phyloP scores from a whole-genome alignment of 1,140 invertebrate genomes.

The Bathynomus jamesi region DNA sequence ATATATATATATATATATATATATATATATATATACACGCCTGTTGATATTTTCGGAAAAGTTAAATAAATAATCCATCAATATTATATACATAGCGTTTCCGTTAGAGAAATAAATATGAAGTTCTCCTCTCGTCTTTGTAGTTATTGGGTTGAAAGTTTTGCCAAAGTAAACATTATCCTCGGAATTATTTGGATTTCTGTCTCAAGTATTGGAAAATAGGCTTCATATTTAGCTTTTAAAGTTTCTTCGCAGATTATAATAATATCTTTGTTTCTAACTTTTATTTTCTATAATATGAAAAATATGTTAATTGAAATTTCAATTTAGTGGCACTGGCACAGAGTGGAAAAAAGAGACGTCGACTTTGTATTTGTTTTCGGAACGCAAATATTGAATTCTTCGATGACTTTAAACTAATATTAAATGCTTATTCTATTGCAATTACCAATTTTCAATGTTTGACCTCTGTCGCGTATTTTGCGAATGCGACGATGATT shows the following conservation, averaged over 20 bases:
- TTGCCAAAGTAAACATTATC: neutral
- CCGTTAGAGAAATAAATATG: too few relatives aligned
- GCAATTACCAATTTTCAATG: too few relatives aligned
- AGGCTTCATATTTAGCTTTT: neutral
- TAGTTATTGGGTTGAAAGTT: neutral
- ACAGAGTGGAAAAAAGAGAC: neutral
- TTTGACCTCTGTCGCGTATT: too few relatives aligned
- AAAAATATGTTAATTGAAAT: neutral
- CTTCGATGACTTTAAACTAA: too few relatives aligned
- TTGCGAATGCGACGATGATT: too few relatives aligned
- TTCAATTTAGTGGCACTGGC: neutral
- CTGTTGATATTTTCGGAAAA: neutral
- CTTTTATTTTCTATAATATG: neutral
- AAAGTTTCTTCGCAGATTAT: too few relatives aligned
- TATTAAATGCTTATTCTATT: too few relatives aligned
- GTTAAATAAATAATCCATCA: too few relatives aligned
- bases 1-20: neutral
- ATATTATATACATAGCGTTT: too few relatives aligned
- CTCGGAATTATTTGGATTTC: neutral
- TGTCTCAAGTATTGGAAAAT: neutral
- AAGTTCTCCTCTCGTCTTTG: neutral
- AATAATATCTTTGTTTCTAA: too few relatives aligned
- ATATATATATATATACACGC: neutral
- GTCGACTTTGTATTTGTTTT: too few relatives aligned
- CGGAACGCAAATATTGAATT: too few relatives aligned